These are phyloP conservation scores for Mastomys coucha DNA, from an alignment of 2,113 vertebrate species.

Conservation along the genomic window DNA sequence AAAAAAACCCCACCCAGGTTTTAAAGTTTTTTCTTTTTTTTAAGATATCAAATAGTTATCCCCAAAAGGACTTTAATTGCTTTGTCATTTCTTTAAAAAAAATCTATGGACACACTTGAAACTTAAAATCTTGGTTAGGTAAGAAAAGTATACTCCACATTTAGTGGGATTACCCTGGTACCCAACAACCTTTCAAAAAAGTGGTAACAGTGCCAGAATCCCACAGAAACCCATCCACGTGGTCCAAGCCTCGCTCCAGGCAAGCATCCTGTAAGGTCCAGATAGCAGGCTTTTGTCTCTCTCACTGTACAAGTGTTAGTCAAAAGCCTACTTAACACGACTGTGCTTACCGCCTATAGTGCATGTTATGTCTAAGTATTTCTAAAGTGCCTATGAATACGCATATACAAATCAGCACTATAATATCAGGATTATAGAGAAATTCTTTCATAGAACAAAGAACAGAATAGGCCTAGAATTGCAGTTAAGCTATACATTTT, in stretches of 20 bases:
- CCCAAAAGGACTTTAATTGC: constrained; percentile 30
- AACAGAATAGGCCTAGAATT: constrained; percentile 82
- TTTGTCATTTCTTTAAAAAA: constrained; percentile 48
- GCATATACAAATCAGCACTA: constrained; percentile 83
- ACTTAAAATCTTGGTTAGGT: constrained; percentile 39
- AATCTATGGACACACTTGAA: constrained; percentile 41
- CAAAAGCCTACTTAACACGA: constrained; percentile 77
- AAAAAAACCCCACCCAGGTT: constrained; percentile 30
- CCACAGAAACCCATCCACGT: not conserved
- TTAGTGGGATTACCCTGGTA: not conserved
- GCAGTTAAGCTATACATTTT: constrained; percentile 80
- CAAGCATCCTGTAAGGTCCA: constrained; percentile 31
- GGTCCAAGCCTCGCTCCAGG: not conserved
- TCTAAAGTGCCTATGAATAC: constrained; percentile 86
- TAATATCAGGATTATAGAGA: constrained; percentile 79
- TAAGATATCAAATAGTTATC: not conserved
- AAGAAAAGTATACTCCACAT: constrained; percentile 22
- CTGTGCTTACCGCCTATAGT: constrained; percentile 73
- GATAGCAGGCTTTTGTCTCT: constrained; percentile 65
- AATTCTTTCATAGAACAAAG: constrained; percentile 80
- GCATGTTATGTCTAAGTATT: constrained; percentile 81
- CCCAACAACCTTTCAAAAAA: not conserved
- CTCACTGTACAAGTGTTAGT: constrained; percentile 65
- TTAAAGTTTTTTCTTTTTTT: not conserved
- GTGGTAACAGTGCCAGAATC: not conserved